These are phyloP conservation scores for Psittacara wagleri DNA, from an alignment of 2,113 vertebrate genomes.

Conservation along the genomic window DNA sequence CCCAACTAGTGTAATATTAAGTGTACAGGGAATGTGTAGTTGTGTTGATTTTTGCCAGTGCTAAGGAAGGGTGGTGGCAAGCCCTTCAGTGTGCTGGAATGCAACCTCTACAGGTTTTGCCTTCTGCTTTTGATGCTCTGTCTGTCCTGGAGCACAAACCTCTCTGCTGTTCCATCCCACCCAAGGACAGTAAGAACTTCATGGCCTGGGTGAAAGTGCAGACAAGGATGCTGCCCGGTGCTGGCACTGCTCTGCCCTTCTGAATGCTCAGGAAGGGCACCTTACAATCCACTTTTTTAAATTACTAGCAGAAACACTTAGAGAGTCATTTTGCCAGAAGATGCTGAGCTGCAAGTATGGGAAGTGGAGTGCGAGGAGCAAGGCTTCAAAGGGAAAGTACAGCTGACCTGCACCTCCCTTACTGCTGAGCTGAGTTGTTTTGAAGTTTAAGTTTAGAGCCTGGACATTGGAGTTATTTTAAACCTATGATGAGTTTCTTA, in stretches of 20 bases:
- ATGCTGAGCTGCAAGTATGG: background rate
- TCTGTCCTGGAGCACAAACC: too few species aligned
- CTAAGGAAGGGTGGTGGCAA: background rate
- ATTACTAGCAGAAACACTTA: background rate
- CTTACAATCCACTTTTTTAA: background rate
- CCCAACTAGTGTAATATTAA: background rate
- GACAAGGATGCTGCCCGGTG: background rate
- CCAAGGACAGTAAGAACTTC: background rate
- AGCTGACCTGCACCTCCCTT: background rate
- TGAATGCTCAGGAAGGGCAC: background rate
- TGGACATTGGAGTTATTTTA: background rate
- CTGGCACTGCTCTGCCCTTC: background rate
- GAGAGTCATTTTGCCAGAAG: background rate
- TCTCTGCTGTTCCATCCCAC: background rate
- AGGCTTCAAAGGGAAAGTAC: background rate
- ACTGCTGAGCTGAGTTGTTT: rapidly evolving
- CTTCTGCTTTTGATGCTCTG: rapidly evolving
- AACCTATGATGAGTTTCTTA: background rate
- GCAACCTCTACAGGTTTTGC: rapidly evolving
- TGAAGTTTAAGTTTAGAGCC: background rate
- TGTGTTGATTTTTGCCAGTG: rapidly evolving
- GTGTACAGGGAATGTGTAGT: rapidly evolving
- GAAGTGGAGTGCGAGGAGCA: rapidly evolving
- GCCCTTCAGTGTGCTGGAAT: rapidly evolving
- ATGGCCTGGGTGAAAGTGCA: rapidly evolving